Evolutionary conservation across 2,888 invertebrate genomes (phyloP).

Genomic region (Lithosia quadra): DNA sequence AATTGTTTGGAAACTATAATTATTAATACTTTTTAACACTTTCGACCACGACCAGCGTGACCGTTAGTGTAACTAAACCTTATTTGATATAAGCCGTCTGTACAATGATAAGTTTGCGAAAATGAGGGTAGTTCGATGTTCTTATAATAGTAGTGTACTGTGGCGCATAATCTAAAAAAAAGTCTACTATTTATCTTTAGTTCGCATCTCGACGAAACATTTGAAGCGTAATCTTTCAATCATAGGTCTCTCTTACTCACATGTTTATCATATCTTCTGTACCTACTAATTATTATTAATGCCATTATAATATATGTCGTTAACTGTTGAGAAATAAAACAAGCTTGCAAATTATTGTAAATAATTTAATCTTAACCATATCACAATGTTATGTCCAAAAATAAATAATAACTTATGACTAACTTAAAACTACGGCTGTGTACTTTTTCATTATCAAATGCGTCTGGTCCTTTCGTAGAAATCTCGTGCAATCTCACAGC

Average conservation of each 20-base stretch:
- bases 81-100: neutral
- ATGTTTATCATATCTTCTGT: neutral
- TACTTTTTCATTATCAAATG: constrained; percentile 86
- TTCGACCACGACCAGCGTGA: constrained; percentile 69
- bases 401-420: constrained; percentile 73
- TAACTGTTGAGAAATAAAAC: constrained; percentile 28
- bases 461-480: constrained; percentile 73
- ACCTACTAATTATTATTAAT: no score
- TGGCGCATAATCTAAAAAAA: no score
- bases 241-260: neutral
- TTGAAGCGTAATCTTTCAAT: no score
- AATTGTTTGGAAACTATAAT: neutral
- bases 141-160: no score
- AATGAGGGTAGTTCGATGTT: neutral
- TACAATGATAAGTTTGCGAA: neutral
- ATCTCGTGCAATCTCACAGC: constrained; percentile 58
- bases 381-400: constrained; percentile 72
- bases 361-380: constrained; percentile 78
- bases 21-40: constrained; percentile 24
- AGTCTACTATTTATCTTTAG: neutral
- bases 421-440: constrained; percentile 79
- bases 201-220: neutral
- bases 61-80: constrained; percentile 43
- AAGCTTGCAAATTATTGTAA: constrained; percentile 59
- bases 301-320: neutral